Evolutionary conservation across 2,113 vertebrate genomes (phyloP).

Genomic region (Hydrolagus affinis): DNA sequence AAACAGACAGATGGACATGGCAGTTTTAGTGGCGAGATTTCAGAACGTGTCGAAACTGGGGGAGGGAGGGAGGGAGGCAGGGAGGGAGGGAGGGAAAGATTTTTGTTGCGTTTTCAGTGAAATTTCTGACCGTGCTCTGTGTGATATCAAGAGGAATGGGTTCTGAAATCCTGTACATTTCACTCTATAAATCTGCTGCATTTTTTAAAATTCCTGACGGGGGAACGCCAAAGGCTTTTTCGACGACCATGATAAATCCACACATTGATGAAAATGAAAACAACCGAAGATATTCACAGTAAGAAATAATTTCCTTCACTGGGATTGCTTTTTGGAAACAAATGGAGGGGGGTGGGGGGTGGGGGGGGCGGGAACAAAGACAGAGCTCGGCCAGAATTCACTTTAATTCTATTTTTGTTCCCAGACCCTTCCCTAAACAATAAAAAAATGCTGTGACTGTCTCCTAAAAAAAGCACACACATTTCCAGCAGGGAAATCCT

Average conservation of each 20-base stretch:
- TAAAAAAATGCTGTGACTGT: conserved; percentile 45
- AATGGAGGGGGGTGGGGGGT: conserved; percentile 1
- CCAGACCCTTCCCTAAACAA: conserved; percentile 44
- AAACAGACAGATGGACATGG: background rate
- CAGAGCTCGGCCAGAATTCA: conserved; percentile 34
- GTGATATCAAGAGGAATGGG: too few relatives aligned
- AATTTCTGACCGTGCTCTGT: too few relatives aligned
- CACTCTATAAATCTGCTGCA: background rate
- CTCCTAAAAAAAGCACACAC: conserved; percentile 52
- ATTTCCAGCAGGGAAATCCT: conserved; percentile 52
- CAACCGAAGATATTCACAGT: conserved; percentile 22
- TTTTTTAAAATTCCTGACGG: background rate
- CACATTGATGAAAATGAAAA: conserved; percentile 4
- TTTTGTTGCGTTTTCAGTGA: too few relatives aligned
- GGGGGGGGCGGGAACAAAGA: background rate
- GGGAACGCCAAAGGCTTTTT: background rate
- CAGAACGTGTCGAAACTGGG: background rate
- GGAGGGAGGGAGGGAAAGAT: too few relatives aligned
- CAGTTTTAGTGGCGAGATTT: background rate
- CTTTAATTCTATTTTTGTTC: conserved; percentile 54
- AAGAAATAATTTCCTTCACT: background rate
- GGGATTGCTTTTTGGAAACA: background rate
- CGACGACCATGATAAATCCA: background rate
- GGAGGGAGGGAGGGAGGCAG: background rate
- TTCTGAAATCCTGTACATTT: too few relatives aligned